Base-by-base conservation (phyloP, 2,888 invertebrate species). In the Scaptomyza polygonia region DNA sequence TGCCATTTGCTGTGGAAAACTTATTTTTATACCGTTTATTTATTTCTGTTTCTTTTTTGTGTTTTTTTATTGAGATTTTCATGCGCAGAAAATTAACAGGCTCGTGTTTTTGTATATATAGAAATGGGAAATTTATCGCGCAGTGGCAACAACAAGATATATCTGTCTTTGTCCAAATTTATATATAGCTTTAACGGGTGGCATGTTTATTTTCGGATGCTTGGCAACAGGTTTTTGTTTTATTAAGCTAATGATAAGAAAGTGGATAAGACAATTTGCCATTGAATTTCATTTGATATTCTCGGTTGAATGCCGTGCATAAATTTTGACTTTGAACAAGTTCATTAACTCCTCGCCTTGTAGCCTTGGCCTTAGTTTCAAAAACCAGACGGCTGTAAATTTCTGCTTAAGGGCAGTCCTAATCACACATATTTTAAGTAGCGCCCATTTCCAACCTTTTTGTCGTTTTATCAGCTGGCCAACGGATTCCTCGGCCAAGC, bases 21-120 rank as follows among this genome's bases (percentile, higher is more conserved):
- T 66, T 76, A 71, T 76, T 76, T 71, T 76, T 3, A 58, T 62
- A 44, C 36, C 34, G 47, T 12, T n/a, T 45, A 29, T 45, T 39
- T 67, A 57, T 49, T 61, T 67, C 61, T 66, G 62, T 83, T 70
- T 76, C 62, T 67, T 52, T 76, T 73, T 68, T 56, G 3, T 12
- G 1, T 36, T 36, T 36, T 36, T 30, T 36, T 39, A 9, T 69
- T 67, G 47, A 53, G 57, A 57, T 80, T 79, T 67, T 63, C 45
- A 70, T 27, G 67, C 77, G 57, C 72, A 70, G 69, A 75, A 61
- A 58, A 59, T 67, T 45, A 62, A 49, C 51, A 61, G 51, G 67
- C 86, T 77, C 75, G 87, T 82, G 81, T 67, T 72, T 67, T 61
- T 44, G 5, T 55, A n/a, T 63, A 25, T 48, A 57, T 39, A 58